Evolutionary conservation across 2,888 invertebrate genomes (phyloP), one percentile per base, ranked within the genome.

Genomic region (Apamea crenata): DNA sequence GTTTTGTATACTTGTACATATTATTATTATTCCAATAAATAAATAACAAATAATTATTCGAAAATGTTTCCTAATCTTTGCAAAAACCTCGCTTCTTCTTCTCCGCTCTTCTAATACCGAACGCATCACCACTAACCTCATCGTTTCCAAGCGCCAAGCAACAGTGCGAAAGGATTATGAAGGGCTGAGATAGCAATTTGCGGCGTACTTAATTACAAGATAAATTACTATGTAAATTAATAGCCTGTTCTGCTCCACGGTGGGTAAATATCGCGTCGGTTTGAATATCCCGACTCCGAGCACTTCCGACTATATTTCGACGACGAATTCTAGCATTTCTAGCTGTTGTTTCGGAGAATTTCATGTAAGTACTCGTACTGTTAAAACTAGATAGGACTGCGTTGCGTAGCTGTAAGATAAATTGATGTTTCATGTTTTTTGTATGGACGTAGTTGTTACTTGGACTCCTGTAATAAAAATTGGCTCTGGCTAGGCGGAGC

Each of bases 151-250:
- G 78, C 81, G 78, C 84, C 92, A 93, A 93, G 94, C 94, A 94
- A 94, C 94, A 94, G 93, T 92, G 95, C 94, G 95, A 95, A 96
- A 96, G 96, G 96, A 96, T 97, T 97, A 96, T 95, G 95, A 95
- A 95, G 96, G 96, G 96, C 96, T 96, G 96, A 96, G 96, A 96
- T 96, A 97, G 96, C 96, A 96, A 96, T 97, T 96, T 95, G 95
- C 95, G 94, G 94, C 93, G 94, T 95, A 96, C 96, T 97, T 96
- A 96, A 96, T 97, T 96, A 96, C 96, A 95, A 96, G 96, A 96
- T 96, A 94, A 96, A 97, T 97, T 96, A 96, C 94, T 96, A 97
- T 97, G 96, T 94, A 96, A 96, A 96, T 97, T 95, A 96, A 95
- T 96, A 95, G 95, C 93, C 87, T 88, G 89, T 83, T 87, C 86